A percentile compares a stretch with the other conserved stretches of the same genome.
phyloP scores from a whole-genome alignment of 2,797 vertebrate genomes.

The Notolabrus celidotus region DNA sequence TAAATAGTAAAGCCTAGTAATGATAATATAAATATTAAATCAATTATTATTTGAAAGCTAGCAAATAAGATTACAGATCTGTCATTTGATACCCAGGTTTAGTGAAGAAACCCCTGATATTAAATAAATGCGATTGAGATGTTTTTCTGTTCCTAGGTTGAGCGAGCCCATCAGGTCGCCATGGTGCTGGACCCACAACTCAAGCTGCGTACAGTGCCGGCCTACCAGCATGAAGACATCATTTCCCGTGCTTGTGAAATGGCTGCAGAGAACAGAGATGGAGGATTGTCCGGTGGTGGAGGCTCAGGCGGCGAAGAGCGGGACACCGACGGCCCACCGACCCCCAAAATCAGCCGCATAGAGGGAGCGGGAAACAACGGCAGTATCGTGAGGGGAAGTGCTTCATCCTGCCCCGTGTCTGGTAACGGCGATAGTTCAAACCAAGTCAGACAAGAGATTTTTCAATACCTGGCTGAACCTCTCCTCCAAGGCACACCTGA shows the following conservation, averaged over 20 bases:
- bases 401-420: slow-evolving; percentile 52
- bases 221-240: slow-evolving; percentile 98
- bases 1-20: too few relatives aligned
- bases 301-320: slow-evolving; percentile 87
- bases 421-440: slow-evolving; percentile 72
- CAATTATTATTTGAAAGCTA: too few relatives aligned
- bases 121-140: not conserved
- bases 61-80: too few relatives aligned
- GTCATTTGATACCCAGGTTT: not conserved
- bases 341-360: slow-evolving; percentile 80
- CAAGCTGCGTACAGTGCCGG: slow-evolving; percentile 95
- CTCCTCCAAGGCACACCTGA: slow-evolving; percentile 94
- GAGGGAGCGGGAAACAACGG: slow-evolving; percentile 75
- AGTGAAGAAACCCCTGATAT: not conserved
- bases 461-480: slow-evolving; percentile 97
- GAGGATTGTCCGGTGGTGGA: slow-evolving; percentile 81
- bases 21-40: too few relatives aligned
- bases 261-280: slow-evolving; percentile 88
- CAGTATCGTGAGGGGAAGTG: slow-evolving; percentile 41
- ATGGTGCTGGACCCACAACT: slow-evolving; percentile 98
- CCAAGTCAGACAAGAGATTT: slow-evolving; percentile 93
- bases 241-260: slow-evolving; percentile 95
- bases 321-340: slow-evolving; percentile 77
- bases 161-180: slow-evolving; percentile 96
- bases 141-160: slow-evolving; percentile 81